These are phyloP conservation scores for Cyprinodon tularosa DNA, from an alignment of 2,113 vertebrate species.

Conservation along the genomic window DNA sequence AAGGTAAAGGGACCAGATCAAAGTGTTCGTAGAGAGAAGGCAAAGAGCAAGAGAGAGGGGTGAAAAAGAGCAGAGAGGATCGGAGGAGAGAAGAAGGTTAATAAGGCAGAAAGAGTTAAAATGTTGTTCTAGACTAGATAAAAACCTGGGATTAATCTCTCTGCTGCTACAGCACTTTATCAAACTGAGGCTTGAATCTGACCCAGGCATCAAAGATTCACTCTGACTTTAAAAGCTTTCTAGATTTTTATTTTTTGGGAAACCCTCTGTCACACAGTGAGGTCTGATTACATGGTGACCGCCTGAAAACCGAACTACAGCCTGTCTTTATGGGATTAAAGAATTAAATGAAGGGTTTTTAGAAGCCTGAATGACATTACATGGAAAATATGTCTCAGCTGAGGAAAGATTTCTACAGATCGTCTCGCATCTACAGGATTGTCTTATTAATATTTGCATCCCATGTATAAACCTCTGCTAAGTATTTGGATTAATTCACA, in stretches of 20 bases:
- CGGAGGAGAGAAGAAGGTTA: constrained; percentile 40
- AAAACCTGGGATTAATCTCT: constrained; percentile 22
- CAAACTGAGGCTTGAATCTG: constrained; percentile 32
- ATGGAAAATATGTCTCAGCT: neutral
- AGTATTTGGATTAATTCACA: neutral
- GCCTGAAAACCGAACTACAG: neutral
- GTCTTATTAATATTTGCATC: constrained; percentile 27
- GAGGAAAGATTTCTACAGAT: constrained; percentile 11
- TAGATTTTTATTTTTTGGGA: constrained; percentile 17
- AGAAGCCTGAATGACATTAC: neutral
- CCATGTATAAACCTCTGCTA: neutral
- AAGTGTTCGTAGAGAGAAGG: neutral
- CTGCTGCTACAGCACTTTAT: neutral
- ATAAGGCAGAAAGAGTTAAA: constrained; percentile 17
- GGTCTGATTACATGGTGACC: constrained; percentile 18
- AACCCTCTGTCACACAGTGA: constrained; percentile 58
- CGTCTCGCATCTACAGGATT: constrained; percentile 5
- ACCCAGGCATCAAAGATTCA: constrained; percentile 14
- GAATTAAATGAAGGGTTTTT: neutral
- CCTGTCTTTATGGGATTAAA: constrained; percentile 22
- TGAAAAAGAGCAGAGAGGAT: constrained; percentile 1
- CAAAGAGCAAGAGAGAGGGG: neutral
- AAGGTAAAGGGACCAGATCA: constrained; percentile 21
- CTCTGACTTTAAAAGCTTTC: constrained; percentile 3
- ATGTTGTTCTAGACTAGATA: constrained; percentile 24